phyloP scores from a whole-genome alignment of 2,113 vertebrate genomes.

The Larimichthys polyactis region DNA sequence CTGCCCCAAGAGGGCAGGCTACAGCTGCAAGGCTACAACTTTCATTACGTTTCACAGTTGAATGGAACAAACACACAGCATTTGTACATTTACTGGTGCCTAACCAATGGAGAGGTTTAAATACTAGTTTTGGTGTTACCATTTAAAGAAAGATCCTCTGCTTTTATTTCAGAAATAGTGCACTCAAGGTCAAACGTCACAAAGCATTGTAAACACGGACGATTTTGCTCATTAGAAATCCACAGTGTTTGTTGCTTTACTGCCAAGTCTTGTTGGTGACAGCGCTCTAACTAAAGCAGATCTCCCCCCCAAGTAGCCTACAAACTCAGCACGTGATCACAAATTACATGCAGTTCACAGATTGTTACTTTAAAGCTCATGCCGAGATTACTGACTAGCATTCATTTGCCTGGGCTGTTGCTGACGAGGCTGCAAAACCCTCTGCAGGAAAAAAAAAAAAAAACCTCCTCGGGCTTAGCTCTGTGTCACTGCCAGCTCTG shows the following conservation, averaged over 20 bases:
- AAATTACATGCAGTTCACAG: slow-evolving; percentile 19
- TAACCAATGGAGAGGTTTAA: background rate
- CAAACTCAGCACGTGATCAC: slow-evolving; percentile 35
- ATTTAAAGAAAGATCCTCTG: background rate
- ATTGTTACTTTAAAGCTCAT: slow-evolving; percentile 6
- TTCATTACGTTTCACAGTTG: background rate
- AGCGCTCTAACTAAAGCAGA: background rate
- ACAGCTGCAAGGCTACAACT: no score
- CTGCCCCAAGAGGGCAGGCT: background rate
- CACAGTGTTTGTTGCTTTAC: background rate
- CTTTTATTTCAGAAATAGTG: background rate
- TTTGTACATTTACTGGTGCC: background rate
- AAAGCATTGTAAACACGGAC: background rate
- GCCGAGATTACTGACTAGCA: slow-evolving; percentile 21
- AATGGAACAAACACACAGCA: background rate
- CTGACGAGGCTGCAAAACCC: background rate
- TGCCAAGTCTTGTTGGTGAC: background rate
- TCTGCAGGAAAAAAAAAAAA: background rate
- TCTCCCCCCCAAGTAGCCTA: slow-evolving; percentile 16
- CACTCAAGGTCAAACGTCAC: background rate
- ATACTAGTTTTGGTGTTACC: background rate
- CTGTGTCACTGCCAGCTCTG: no score
- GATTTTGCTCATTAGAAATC: background rate
- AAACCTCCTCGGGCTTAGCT: background rate
- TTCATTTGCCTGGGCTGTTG: slow-evolving; percentile 8